Evolutionary conservation across 2,113 vertebrate species (phyloP), one percentile per base, ranked within the genome.

Genomic region (Lophochroa leadbeateri): DNA sequence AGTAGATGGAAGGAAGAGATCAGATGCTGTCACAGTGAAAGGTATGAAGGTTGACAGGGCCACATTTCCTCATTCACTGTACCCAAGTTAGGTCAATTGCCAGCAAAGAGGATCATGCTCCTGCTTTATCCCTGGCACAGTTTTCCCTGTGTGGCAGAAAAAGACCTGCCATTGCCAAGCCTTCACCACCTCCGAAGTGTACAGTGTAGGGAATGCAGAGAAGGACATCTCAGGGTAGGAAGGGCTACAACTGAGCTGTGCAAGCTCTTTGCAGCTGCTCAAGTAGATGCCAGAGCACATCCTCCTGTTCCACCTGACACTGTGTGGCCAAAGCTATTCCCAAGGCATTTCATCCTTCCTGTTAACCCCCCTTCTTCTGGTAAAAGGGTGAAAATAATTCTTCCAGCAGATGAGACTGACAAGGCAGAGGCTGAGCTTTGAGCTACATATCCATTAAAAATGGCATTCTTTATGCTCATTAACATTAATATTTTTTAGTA

Each of bases 1-100:
- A 58, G 43, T 4, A 60, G 41, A 39, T 0, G 31, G 47, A 57
- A 72, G 71, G 17, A 70, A 60, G 21, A 70, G 33, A 49, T 49
- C 23, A 18, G 28, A 52, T 12, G 28, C 37, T 52, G 33, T 46
- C 49, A 39, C 28, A 52, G 25, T 24, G 43, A 24, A 61, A 82
- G 37, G 29, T 13, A 6, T 0, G 10, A 43, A 37, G 28, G 21
- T 5, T 5, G 1, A 28, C 24, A 43, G 25, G 33, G 44, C 14
- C 25, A 15, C 11, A 4, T 74, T n/a, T 44, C 24, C 37, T 55
- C 43, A 4, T 1, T 72, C 1, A 0, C 15, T 20, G 17, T 3
- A 24, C 52, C 47, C 33, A 1, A 1, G 5, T 28, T 5, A 28
- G 31, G 63, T 4, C 6, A 20, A 14, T 23, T 29, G 52, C 20